A percentile compares a stretch with the other conserved stretches of the same genome.
Evolutionary conservation across 2,113 vertebrate genomes (phyloP).

Genomic region (Elephas maximus): DNA sequence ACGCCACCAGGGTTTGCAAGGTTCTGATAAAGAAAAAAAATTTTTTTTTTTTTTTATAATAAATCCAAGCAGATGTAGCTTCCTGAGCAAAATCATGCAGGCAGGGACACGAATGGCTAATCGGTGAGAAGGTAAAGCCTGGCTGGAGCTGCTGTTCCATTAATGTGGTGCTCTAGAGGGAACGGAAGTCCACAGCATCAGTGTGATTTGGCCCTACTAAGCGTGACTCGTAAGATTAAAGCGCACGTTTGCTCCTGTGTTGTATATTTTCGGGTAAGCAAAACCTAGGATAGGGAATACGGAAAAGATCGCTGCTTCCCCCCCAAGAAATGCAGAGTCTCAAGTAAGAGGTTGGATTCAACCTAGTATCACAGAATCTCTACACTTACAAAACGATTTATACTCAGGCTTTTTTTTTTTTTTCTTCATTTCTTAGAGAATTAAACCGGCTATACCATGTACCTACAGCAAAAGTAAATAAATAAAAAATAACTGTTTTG

Average conservation of each 20-base stretch:
- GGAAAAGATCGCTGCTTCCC: neutral
- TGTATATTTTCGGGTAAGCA: neutral
- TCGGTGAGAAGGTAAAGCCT: neutral
- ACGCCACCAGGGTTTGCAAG: too few relatives aligned
- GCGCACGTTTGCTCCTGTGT: neutral
- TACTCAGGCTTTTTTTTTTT: neutral
- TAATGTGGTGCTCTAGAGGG: neutral
- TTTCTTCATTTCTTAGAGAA: neutral
- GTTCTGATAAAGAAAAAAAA: too few relatives aligned
- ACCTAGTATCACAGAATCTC: neutral
- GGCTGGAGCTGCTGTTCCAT: neutral
- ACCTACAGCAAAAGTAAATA: neutral
- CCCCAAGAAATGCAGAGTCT: conserved; percentile 16
- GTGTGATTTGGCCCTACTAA: neutral
- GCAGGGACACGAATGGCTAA: neutral
- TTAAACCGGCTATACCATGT: neutral
- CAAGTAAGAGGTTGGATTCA: conserved; percentile 3
- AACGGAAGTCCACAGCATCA: neutral
- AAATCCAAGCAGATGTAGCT: neutral
- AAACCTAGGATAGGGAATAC: neutral
- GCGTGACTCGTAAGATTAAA: neutral
- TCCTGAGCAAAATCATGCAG: neutral
- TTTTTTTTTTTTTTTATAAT: neutral
- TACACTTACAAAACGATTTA: conserved; percentile 45
- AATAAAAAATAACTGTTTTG: neutral